Conservation (phyloP, 1,140 invertebrate genomes). For the Calephelis nemesis region DNA sequence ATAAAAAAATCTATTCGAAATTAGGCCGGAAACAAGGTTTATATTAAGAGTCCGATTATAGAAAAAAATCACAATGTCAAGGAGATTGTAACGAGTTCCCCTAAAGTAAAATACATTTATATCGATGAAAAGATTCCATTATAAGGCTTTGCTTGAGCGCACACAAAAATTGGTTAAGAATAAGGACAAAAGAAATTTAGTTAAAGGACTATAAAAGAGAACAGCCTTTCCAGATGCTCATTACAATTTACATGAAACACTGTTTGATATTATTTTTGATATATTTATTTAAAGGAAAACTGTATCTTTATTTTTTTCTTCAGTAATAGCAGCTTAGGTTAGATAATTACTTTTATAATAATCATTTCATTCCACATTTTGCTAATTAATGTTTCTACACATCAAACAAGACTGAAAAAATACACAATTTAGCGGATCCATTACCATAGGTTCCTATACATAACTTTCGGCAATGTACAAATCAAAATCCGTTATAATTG, state of each 20-base stretch:
- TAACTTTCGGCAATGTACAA: too few relatives aligned
- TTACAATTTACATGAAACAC: slow-evolving; percentile 2
- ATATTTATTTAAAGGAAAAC: too few relatives aligned
- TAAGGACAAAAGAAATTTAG: slow-evolving; percentile 28
- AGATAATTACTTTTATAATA: too few relatives aligned
- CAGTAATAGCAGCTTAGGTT: too few relatives aligned
- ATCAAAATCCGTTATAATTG: too few relatives aligned
- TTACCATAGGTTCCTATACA: too few relatives aligned
- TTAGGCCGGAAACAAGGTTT: neutral
- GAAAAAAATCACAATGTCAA: neutral
- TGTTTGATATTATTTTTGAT: slow-evolving; percentile 1
- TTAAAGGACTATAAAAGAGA: slow-evolving; percentile 25
- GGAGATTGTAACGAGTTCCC: slow-evolving; percentile 9
- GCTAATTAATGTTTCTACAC: too few relatives aligned
- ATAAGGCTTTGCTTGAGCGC: slow-evolving; percentile 38
- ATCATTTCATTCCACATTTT: too few relatives aligned
- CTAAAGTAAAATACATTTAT: slow-evolving; percentile 34
- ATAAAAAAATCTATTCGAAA: neutral
- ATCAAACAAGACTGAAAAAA: too few relatives aligned
- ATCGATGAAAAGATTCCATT: slow-evolving; percentile 38
- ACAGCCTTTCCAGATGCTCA: slow-evolving; percentile 9
- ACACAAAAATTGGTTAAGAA: slow-evolving; percentile 37
- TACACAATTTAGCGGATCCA: too few relatives aligned
- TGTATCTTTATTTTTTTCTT: too few relatives aligned
- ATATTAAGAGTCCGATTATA: neutral